Conservation (phyloP, 2,888 invertebrate species). For the Baccha elongata region DNA sequence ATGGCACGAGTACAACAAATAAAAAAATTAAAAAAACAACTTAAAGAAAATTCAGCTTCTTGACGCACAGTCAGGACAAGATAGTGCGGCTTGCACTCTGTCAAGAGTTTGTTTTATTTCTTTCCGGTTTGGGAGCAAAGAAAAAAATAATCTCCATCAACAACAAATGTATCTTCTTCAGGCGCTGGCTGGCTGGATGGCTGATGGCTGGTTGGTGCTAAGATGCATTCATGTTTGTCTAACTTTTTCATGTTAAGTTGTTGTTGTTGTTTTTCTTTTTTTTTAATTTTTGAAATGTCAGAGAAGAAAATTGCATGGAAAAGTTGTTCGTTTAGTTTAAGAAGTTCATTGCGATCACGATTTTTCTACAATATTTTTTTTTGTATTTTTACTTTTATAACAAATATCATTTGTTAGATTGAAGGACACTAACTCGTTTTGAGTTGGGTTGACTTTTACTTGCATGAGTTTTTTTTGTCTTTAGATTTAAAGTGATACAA, state of each 20-base stretch:
- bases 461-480: constrained; percentile 16
- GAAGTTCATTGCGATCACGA: constrained; percentile 73
- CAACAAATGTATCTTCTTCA: constrained; percentile 45
- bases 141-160: constrained; percentile 37
- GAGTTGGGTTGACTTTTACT: constrained; percentile 38
- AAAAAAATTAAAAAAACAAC: not conserved
- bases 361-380: constrained; percentile 34
- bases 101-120: constrained; percentile 43
- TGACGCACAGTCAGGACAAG: constrained; percentile 20
- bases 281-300: constrained; percentile 59
- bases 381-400: not conserved
- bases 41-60: constrained; percentile 26
- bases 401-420: constrained; percentile 43
- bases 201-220: not conserved
- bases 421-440: constrained; percentile 51
- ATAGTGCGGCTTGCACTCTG: not conserved
- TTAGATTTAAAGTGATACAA: not conserved
- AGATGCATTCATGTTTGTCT: constrained; percentile 23
- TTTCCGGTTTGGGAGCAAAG: constrained; percentile 56
- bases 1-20: constrained; percentile 6
- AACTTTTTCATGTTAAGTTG: constrained; percentile 13
- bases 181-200: constrained; percentile 3
- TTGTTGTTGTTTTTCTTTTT: constrained; percentile 15
- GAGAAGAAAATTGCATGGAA: constrained; percentile 62
- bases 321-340: constrained; percentile 71